Evolutionary conservation across 2,113 vertebrate species (phyloP).

Genomic region (Tragelaphus buxtoni): DNA sequence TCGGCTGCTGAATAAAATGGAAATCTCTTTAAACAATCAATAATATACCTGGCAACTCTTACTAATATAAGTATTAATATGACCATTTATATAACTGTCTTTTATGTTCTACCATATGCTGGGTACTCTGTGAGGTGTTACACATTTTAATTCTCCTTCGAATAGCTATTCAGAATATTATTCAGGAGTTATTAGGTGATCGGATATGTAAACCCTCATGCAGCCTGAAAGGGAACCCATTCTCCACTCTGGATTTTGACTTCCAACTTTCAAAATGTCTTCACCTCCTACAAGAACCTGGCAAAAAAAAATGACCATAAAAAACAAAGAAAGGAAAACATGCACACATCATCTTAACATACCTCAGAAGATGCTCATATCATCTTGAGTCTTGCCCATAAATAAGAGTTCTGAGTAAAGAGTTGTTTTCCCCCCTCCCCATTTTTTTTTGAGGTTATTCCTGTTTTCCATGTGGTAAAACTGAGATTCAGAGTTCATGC

Average conservation of each 20-base stretch:
- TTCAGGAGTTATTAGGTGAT: background rate
- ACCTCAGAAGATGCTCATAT: slow-evolving; percentile 82
- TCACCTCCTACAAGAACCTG: background rate
- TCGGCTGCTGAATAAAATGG: background rate
- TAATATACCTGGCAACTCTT: background rate
- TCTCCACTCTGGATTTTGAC: slow-evolving; percentile 63
- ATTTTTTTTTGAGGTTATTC: background rate
- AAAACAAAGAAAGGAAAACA: slow-evolving; percentile 34
- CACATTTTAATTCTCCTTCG: background rate
- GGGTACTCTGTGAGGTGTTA: background rate
- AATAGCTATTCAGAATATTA: background rate
- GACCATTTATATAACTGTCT: background rate
- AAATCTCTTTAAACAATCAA: background rate
- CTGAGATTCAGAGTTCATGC: background rate
- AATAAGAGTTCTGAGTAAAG: slow-evolving; percentile 46
- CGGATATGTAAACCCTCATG: slow-evolving; percentile 84
- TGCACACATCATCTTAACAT: slow-evolving; percentile 73
- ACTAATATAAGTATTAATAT: background rate
- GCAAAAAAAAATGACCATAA: background rate
- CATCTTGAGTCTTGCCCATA: background rate
- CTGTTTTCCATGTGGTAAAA: background rate
- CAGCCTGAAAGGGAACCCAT: slow-evolving; percentile 69
- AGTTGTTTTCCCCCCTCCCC: background rate
- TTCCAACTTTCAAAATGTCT: background rate
- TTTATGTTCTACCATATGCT: background rate